Evolutionary conservation across 2,797 vertebrate genomes (phyloP).

Genomic region (Ctenochaetus hawaiiensis): DNA sequence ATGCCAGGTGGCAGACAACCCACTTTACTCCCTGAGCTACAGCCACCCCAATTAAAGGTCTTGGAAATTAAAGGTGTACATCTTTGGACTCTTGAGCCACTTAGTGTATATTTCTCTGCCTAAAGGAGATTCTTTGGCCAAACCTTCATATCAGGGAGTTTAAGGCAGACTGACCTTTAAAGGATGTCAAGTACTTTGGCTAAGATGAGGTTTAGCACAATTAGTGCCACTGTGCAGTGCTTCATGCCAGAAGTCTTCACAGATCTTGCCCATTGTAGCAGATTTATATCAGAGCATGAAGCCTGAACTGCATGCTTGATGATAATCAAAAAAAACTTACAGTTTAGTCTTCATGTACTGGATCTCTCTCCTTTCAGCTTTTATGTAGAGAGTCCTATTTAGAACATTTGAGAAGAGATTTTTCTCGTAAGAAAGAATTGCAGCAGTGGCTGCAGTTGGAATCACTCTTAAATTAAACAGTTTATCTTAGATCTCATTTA

Average conservation of each 20-base stretch:
- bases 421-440: not conserved
- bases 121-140: conserved; percentile 5
- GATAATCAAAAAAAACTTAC: not conserved
- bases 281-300: not conserved
- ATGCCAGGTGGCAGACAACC: too few relatives aligned
- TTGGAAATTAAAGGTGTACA: not conserved
- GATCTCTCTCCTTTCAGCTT: not conserved
- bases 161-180: not conserved
- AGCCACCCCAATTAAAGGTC: not conserved
- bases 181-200: not conserved
- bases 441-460: not conserved
- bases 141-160: conserved; percentile 74
- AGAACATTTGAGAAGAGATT: not conserved
- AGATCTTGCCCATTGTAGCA: not conserved
- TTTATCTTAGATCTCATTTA: not conserved
- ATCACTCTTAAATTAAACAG: not conserved
- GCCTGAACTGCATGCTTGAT: not conserved
- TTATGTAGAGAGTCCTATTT: not conserved
- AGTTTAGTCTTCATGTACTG: not conserved
- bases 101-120: not conserved
- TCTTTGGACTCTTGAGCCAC: not conserved
- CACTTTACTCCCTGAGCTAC: too few relatives aligned
- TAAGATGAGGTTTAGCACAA: not conserved
- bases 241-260: conserved; percentile 6
- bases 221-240: conserved; percentile 65